Evolutionary conservation across 2,797 vertebrate species (phyloP).

Genomic region (Pseudomugil tenellus): DNA sequence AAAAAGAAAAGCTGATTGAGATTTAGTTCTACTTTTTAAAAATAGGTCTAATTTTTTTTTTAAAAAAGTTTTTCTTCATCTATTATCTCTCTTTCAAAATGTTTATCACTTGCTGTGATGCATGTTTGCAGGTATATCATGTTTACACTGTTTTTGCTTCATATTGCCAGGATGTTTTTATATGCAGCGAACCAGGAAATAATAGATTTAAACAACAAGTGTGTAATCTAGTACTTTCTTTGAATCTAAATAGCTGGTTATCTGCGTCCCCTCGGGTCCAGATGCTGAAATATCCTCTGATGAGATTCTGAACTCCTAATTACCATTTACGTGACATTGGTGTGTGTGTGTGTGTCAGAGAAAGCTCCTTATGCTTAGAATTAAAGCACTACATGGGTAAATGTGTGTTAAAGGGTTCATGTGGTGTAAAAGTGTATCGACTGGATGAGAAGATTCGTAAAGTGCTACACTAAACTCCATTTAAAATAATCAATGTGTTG

Average conservation of each 20-base stretch:
- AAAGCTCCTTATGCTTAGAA: not conserved
- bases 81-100: not conserved
- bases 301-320: not conserved
- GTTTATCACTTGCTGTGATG: not conserved
- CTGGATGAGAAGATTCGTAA: not conserved
- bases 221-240: not conserved
- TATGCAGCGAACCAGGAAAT: not conserved
- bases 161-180: slow-evolving; percentile 5
- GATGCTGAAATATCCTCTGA: not conserved
- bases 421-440: not conserved
- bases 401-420: not conserved
- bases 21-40: too few species aligned
- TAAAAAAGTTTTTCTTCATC: too few species aligned
- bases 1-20: too few species aligned
- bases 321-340: not conserved
- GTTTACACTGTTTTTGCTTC: slow-evolving; percentile 7
- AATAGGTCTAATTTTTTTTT: not conserved
- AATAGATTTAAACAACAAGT: not conserved
- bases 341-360: not conserved
- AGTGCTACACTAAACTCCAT: not conserved
- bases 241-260: not conserved
- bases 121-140: not conserved
- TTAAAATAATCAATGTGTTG: slow-evolving; percentile 2
- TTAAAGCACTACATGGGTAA: not conserved
- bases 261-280: not conserved